A percentile compares a stretch with the other conserved stretches of the same genome.
These are phyloP conservation scores for Thunnus thynnus DNA, from an alignment of 2,113 vertebrate genomes.

Conservation along the genomic window DNA sequence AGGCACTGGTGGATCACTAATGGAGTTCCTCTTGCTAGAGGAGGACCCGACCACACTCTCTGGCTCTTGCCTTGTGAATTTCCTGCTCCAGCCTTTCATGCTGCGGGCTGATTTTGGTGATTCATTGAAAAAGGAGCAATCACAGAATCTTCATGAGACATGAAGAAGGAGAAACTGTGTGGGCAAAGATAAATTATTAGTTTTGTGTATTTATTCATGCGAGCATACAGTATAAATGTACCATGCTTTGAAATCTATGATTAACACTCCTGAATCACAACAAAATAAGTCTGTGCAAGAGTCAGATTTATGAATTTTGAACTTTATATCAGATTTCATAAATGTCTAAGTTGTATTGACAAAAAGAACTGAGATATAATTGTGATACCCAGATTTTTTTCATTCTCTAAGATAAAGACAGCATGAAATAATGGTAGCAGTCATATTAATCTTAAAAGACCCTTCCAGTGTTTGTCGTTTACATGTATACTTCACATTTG, in stretches of 20 bases:
- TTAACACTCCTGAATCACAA: not conserved
- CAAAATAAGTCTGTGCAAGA: not conserved
- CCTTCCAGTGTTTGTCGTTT: not conserved
- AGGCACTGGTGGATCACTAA: conserved; percentile 37
- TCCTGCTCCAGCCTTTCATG: conserved; percentile 67
- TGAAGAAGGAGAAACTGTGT: conserved; percentile 13
- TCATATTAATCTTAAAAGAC: not conserved
- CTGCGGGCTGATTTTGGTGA: conserved; percentile 14
- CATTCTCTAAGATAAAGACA: not conserved
- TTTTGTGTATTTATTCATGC: not conserved
- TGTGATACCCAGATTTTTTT: not conserved
- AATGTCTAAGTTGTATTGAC: not conserved
- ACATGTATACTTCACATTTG: not conserved
- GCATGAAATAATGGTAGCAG: not conserved
- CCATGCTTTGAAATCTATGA: not conserved
- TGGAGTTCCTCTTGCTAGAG: conserved; percentile 39
- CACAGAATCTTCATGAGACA: conserved; percentile 5
- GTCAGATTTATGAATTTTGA: not conserved
- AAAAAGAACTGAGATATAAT: not conserved
- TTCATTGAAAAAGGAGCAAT: conserved; percentile 28
- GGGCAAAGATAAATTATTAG: not conserved
- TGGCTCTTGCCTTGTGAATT: conserved; percentile 28
- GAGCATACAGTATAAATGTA: not conserved
- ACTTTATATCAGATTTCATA: conserved; percentile 4
- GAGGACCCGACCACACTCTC: conserved; percentile 35